A percentile compares a stretch with the other conserved stretches of the same genome.
These are phyloP conservation scores for Marcusenius ussheri DNA, from an alignment of 2,113 vertebrate species.

Conservation along the genomic window DNA sequence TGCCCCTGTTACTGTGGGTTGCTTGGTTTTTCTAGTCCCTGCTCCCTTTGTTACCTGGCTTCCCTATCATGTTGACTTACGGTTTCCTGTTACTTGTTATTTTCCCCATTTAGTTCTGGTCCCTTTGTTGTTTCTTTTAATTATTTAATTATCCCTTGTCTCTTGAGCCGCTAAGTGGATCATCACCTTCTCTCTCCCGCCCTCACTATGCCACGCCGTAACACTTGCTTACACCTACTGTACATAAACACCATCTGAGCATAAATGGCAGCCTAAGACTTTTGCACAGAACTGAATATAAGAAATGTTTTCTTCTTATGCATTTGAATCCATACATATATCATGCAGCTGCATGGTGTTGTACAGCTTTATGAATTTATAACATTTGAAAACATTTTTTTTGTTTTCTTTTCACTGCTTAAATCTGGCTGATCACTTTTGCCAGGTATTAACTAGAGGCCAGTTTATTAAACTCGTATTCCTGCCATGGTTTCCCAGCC, in stretches of 20 bases:
- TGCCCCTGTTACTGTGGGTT: too few species aligned
- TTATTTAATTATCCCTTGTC: too few species aligned
- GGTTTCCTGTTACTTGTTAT: too few species aligned
- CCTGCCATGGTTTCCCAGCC: background rate
- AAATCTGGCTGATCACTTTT: background rate
- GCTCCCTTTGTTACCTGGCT: too few species aligned
- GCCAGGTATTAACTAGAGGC: background rate
- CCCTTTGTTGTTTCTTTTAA: too few species aligned
- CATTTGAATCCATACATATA: background rate
- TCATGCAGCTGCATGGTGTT: background rate
- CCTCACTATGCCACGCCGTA: too few species aligned
- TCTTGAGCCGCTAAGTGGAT: too few species aligned
- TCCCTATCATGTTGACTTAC: too few species aligned
- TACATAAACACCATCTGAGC: background rate
- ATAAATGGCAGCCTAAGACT: background rate
- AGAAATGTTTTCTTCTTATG: background rate
- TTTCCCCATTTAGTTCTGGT: too few species aligned
- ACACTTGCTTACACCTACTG: background rate
- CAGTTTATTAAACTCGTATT: background rate
- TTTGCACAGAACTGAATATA: background rate
- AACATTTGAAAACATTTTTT: background rate
- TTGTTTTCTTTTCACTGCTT: background rate
- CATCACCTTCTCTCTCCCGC: too few species aligned
- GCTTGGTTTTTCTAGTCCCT: too few species aligned
- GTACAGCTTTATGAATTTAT: background rate